A percentile compares a stretch with the other conserved stretches of the same genome.
phyloP scores from a whole-genome alignment of 2,888 invertebrate genomes.

The Autographa pulchrina region DNA sequence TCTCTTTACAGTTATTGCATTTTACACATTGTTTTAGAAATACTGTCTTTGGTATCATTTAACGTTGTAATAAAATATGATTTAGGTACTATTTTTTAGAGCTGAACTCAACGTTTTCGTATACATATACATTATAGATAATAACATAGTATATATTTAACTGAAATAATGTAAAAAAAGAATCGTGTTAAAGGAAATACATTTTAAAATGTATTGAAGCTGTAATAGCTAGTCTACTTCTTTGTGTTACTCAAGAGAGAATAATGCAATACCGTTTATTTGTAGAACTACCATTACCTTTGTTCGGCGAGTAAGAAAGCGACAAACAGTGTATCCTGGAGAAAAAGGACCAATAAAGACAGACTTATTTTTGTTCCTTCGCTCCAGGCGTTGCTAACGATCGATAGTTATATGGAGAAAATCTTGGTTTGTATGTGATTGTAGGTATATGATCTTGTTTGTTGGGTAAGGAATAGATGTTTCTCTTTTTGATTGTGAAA shows the following conservation, averaged over 20 bases:
- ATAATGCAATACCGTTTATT: background rate
- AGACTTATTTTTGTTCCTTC: conserved; percentile 20
- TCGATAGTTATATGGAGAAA: background rate
- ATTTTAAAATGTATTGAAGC: background rate
- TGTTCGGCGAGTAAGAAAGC: conserved; percentile 30
- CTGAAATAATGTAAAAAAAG: background rate
- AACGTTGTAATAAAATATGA: too few relatives aligned
- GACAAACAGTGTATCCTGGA: conserved; percentile 25
- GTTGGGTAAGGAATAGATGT: background rate
- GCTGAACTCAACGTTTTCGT: too few relatives aligned
- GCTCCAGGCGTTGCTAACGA: conserved; percentile 10
- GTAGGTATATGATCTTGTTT: background rate
- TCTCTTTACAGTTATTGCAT: background rate
- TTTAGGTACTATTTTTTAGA: too few relatives aligned
- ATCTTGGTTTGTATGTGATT: background rate
- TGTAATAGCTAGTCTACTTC: background rate
- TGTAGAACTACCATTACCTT: conserved; percentile 14
- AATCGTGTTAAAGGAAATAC: background rate
- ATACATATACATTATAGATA: too few relatives aligned
- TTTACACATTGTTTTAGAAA: background rate
- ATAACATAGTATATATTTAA: too few relatives aligned
- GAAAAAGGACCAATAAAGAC: conserved; percentile 19
- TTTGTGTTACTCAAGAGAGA: background rate
- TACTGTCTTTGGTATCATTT: background rate
- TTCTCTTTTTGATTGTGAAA: background rate